phyloP scores from a whole-genome alignment of 2,888 invertebrate species.

The Erebia epiphron region DNA sequence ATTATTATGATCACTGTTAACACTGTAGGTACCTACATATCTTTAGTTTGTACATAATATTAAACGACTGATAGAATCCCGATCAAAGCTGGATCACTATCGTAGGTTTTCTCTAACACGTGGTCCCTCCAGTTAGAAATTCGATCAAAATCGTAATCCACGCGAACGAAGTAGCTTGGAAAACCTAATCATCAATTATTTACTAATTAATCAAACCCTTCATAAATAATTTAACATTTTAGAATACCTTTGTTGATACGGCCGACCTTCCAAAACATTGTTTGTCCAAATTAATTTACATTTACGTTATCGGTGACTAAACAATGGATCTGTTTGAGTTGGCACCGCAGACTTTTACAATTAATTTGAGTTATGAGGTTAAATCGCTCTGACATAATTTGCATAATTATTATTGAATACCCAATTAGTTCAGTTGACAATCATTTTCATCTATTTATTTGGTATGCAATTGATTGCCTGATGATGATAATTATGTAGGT shows the following conservation, averaged over 20 bases:
- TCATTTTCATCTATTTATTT: conserved; percentile 7
- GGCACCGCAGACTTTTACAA: conserved; percentile 15
- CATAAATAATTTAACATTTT: conserved; percentile 16
- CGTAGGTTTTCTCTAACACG: too few relatives aligned
- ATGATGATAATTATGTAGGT: background rate
- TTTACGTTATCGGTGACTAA: conserved; percentile 13
- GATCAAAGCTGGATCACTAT: too few relatives aligned
- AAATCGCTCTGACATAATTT: conserved; percentile 17
- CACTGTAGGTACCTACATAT: too few relatives aligned
- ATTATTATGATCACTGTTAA: too few relatives aligned
- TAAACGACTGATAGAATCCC: too few relatives aligned
- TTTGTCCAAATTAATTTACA: conserved; percentile 20
- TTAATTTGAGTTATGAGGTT: conserved; percentile 21
- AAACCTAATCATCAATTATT: background rate
- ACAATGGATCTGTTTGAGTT: conserved; percentile 21
- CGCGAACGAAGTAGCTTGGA: too few relatives aligned
- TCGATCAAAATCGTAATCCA: too few relatives aligned
- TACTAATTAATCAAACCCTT: conserved; percentile 10
- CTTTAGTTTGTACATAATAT: too few relatives aligned
- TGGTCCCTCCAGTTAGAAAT: too few relatives aligned
- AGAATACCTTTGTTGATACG: background rate
- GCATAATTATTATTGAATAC: conserved; percentile 20
- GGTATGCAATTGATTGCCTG: too few relatives aligned
- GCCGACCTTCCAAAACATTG: conserved; percentile 8
- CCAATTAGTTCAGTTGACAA: conserved; percentile 16